phyloP scores from a whole-genome alignment of 2,888 invertebrate genomes.

The Cheilosia grossa region DNA sequence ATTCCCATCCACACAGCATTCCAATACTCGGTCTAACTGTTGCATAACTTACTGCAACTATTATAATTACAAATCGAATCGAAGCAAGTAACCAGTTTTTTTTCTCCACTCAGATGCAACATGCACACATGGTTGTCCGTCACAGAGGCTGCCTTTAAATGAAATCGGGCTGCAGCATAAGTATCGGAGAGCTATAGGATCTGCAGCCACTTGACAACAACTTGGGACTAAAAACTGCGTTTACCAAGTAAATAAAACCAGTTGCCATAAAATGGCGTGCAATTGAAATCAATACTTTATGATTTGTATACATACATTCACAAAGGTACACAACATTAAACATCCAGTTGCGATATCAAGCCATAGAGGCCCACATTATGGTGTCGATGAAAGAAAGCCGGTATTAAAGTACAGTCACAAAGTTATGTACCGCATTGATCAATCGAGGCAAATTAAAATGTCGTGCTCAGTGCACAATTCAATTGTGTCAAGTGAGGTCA shows the following conservation, averaged over 20 bases:
- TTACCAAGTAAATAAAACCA: conserved; percentile 38
- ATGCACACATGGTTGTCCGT: not conserved
- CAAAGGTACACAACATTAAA: not conserved
- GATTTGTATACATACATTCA: not conserved
- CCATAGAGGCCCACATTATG: conserved; percentile 6
- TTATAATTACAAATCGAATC: conserved; percentile 25
- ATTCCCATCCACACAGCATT: too few species aligned
- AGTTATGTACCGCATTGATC: conserved; percentile 4
- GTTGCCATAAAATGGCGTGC: conserved; percentile 24
- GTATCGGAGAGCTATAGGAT: not conserved
- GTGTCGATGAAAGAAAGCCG: conserved; percentile 9
- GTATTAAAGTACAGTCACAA: not conserved
- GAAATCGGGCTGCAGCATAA: not conserved
- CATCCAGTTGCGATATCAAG: conserved; percentile 5
- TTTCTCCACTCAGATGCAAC: not conserved
- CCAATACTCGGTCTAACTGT: conserved; percentile 9
- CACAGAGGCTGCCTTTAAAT: conserved; percentile 15
- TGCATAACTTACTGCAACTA: conserved; percentile 45
- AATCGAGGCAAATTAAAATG: conserved; percentile 21
- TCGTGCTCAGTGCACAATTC: conserved; percentile 2
- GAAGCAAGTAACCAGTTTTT: conserved; percentile 34
- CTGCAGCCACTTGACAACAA: conserved; percentile 16
- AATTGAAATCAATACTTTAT: conserved; percentile 8
- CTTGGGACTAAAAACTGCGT: conserved; percentile 42
- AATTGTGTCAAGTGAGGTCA: conserved; percentile 22